Evolutionary conservation across 2,113 vertebrate genomes (phyloP), one percentile per base, ranked within the genome.

Genomic region (Lonchura striata): DNA sequence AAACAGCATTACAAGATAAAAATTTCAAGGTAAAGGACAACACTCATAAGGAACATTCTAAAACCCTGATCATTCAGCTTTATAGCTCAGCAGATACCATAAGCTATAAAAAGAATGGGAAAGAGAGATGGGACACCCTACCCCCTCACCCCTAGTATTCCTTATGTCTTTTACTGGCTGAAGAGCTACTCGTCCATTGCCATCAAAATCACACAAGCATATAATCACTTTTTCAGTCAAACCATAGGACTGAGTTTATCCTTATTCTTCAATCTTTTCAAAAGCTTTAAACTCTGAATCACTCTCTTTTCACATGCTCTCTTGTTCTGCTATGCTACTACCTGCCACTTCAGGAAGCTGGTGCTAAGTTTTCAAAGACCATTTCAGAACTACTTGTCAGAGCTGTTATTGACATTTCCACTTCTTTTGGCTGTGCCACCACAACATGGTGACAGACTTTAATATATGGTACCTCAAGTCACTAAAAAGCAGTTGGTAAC

Each of bases 351-450:
- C 74, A 90, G 42, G 39, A 96, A 90, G 56, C 2, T 71, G 61
- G 50, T 30, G 23, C 65, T 18, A 88, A 84, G 19, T 66, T 92
- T 83, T 91, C 52, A 94, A 64, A 88, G 70, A 88, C 63, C 33
- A 85, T 83, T 84, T 85, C 88, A 96, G 65, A 91, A 61, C 54
- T 88, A 82, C 79, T 95, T 53, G 94, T 97, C 95, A 96, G 57
- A 68, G 11, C 41, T 83, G 60, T 71, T 92, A 64, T 46, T 94
- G 86, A 60, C 59, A 92, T 94, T 96, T 91, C 71, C 93, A 90
- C 37, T 65, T 71, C 78, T 70, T 94, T 94, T 46, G 96, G 33
- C 50, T 86, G 53, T 82, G 79, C 49, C 61, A 94, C 54, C 30
- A 81, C 6, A 39, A 61, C 27, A 42, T 22, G 30, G 60, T 91